These are phyloP conservation scores for Hozukius guyotensis DNA, from an alignment of 2,797 vertebrate species.

Conservation along the genomic window DNA sequence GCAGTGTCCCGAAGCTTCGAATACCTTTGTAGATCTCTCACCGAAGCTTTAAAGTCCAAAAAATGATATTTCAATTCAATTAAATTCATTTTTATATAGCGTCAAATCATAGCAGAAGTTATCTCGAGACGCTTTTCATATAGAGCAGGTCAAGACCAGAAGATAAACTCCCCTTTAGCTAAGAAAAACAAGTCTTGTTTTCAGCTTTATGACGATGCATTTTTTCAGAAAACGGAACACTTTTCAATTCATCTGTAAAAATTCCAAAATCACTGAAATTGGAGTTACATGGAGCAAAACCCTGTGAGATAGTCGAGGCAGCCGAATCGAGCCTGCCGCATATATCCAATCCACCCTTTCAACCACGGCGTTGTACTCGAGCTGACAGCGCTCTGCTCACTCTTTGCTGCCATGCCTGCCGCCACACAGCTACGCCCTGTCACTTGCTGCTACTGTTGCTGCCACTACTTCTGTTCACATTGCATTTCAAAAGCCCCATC, in stretches of 20 bases:
- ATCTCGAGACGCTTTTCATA: rapidly evolving
- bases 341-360: conserved; percentile 10
- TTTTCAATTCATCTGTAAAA: background rate
- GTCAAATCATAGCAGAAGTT: too few relatives aligned
- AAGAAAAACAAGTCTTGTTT: background rate
- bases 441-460: conserved; percentile 1
- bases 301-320: background rate
- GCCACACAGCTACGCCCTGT: conserved; percentile 17
- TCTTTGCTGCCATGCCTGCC: conserved; percentile 8
- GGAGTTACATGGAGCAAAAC: background rate
- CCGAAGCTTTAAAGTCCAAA: too few relatives aligned
- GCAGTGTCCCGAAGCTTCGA: too few relatives aligned
- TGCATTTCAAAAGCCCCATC: conserved; percentile 18
- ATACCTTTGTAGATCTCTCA: too few relatives aligned
- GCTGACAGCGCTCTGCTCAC: conserved; percentile 38
- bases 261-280: background rate
- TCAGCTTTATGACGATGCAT: background rate
- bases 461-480: conserved; percentile 10
- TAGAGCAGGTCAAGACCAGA: rapidly evolving
- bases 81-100: too few relatives aligned
- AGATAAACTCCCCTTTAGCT: too few relatives aligned
- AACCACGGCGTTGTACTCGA: conserved; percentile 24
- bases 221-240: background rate
- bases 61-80: too few relatives aligned
- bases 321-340: background rate